Evolutionary conservation across 2,888 invertebrate genomes (phyloP).

Genomic region (Aethes cnicana): DNA sequence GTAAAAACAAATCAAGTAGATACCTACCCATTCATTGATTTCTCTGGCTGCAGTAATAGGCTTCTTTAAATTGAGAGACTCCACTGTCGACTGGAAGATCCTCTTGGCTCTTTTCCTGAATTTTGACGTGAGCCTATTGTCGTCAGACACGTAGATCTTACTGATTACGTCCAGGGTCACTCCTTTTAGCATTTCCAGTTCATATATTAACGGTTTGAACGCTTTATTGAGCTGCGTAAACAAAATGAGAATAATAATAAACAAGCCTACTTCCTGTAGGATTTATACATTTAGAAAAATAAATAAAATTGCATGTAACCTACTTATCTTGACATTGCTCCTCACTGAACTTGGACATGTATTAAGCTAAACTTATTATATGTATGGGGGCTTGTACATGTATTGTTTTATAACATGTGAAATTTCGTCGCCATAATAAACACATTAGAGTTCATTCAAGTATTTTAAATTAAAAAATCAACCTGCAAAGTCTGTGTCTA

Average conservation of each 20-base stretch:
- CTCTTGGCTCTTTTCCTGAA: conserved; percentile 8
- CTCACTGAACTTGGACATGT: no score
- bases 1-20: no score
- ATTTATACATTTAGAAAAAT: no score
- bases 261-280: neutral
- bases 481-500: no score
- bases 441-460: no score
- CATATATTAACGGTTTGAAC: conserved; percentile 10
- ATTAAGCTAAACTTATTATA: no score
- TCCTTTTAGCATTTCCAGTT: conserved; percentile 2
- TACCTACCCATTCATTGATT: conserved; percentile 86
- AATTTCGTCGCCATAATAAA: no score
- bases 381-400: no score
- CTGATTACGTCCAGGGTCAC: conserved; percentile 11
- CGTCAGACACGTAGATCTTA: conserved; percentile 17
- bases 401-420: no score
- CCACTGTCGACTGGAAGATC: conserved; percentile 23
- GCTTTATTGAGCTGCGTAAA: conserved; percentile 5
- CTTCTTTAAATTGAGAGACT: conserved; percentile 10
- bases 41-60: conserved; percentile 36
- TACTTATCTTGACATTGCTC: no score
- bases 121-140: neutral
- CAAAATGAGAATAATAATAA: neutral
- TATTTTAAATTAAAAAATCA: no score
- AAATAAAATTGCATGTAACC: no score